Conservation (phyloP, 2,113 vertebrate species). For the Mormyrus iriodes region DNA sequence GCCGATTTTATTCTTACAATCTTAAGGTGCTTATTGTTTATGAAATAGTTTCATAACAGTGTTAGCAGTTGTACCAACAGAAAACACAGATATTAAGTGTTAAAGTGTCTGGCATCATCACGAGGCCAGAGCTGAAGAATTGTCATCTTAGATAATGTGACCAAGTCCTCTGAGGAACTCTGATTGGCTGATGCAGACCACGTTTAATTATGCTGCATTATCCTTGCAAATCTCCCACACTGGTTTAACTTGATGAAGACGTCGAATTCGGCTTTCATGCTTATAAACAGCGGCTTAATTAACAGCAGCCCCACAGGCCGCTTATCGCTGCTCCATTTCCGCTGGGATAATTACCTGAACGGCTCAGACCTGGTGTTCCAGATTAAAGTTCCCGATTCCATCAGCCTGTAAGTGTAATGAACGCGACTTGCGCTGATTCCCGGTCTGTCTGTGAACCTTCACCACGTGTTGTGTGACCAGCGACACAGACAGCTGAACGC, state of each 20-base stretch:
- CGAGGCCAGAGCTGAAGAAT: not conserved
- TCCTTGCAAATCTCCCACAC: not conserved
- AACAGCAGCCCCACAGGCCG: not conserved
- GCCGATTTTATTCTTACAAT: not conserved
- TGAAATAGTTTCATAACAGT: not conserved
- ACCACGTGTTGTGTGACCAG: not conserved
- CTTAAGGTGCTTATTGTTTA: not conserved
- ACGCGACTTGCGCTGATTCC: not conserved
- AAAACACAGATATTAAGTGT: not conserved
- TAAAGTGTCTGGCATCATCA: not conserved
- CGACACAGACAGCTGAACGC: not conserved
- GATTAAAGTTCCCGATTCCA: not conserved
- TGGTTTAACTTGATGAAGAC: not conserved
- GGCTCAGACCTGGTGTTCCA: not conserved
- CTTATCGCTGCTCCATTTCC: conserved; percentile 1
- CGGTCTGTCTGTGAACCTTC: not conserved
- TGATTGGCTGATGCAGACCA: not conserved
- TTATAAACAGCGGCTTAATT: not conserved
- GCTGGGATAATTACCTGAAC: not conserved
- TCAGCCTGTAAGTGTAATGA: not conserved
- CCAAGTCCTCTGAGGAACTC: not conserved
- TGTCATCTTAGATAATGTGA: not conserved
- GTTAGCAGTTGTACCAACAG: not conserved
- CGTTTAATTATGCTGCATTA: not conserved
- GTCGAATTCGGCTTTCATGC: not conserved